Percentiles rank a stretch among this genome's conserved stretches.
Evolutionary conservation across 64 coral and sea anemone species (phyloP).

Genomic region (Trachythela sp.): DNA sequence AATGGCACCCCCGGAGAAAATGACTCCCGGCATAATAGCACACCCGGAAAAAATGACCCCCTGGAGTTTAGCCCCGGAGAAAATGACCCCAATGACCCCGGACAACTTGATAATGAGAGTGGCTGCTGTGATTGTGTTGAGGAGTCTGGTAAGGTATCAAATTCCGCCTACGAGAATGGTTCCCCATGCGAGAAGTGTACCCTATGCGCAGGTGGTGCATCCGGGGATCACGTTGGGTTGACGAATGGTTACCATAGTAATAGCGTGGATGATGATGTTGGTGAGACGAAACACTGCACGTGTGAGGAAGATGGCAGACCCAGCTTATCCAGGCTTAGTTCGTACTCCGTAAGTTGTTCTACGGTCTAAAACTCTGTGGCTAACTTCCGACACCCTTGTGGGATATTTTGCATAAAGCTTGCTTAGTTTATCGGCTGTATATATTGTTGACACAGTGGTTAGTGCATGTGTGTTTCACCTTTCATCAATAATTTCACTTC

Average conservation of each 20-base stretch:
- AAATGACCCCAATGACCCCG: neutral
- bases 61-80: neutral
- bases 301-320: neutral
- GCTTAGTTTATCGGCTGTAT: too few species aligned
- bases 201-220: neutral
- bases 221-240: neutral
- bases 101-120: constrained; percentile 14
- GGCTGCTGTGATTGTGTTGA: neutral
- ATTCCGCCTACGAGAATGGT: neutral
- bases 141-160: neutral
- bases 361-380: too few species aligned
- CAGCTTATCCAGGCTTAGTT: neutral
- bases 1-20: neutral
- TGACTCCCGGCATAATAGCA: neutral
- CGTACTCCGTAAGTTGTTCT: neutral
- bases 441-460: too few species aligned
- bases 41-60: neutral
- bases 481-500: too few species aligned
- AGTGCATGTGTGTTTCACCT: too few species aligned
- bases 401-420: too few species aligned
- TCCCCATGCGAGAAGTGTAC: neutral
- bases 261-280: neutral
- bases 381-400: too few species aligned
- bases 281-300: neutral
- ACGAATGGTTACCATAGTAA: neutral